Evolutionary conservation across 64 coral and sea anemone genomes (phyloP), one percentile per base, ranked within the genome.

Genomic region (Stichodactyla helianthus): DNA sequence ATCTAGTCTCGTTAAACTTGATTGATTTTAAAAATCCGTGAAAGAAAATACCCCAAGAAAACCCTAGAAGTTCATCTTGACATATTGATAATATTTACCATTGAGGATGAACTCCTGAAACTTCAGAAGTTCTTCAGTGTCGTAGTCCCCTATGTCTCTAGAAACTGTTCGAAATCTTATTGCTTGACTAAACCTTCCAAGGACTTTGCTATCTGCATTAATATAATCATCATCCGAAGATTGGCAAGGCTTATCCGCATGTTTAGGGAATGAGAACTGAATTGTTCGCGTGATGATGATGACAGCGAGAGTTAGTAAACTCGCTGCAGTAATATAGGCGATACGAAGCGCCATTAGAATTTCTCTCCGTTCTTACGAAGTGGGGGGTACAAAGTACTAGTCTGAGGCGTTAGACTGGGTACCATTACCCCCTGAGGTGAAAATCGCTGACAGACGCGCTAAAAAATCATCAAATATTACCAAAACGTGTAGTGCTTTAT

Each of bases 51-150:
- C 5, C 17, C n/a, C n/a, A 68, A 26, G 25, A 31, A 5, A 74
- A 74, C 22, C 10, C 68, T 13, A 74, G 4, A 27, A 27, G 25
- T 31, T 74, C 7, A 31, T 74, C 27, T 11, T 74, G 10, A 27
- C 12, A 35, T 74, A 74, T 23, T 13, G 11, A 53, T 20, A 52
- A 18, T 52, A 79, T 86, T 81, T 52, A 95, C 93, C 93, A 88
- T 83, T 79, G 15, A 95, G 50, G 55, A 95, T 51, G 58, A 91
- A 95, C 18, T 95, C 54, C 54, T 86, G 89, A 52, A 91, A 91
- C 44, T 55, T 87, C n/a, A 82, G 31, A 18, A 95, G 70, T 52
- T 95, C 93, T 77, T 74, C 50, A 50, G 84, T 83, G 52, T 91
- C 83, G 85, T 95, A 95, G 65, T 86, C 87, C 5, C 93, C 93